Percentiles rank a stretch among this genome's conserved stretches.
phyloP scores from a whole-genome alignment of 1,140 invertebrate genomes.

The Apolygus lucorum region DNA sequence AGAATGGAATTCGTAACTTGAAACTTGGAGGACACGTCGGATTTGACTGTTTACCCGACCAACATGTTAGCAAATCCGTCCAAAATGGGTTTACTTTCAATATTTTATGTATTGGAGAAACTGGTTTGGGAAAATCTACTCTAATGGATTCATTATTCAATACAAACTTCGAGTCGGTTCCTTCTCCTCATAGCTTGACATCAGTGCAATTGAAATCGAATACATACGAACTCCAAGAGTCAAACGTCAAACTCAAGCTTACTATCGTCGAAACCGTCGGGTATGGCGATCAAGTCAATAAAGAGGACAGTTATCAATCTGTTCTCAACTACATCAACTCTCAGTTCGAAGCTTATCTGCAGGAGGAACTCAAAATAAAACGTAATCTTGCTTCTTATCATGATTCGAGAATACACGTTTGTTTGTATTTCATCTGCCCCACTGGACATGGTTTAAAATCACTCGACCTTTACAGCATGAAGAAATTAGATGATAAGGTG shows the following conservation, averaged over 20 bases:
- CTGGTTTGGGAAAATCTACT: constrained; percentile 96
- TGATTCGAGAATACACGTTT: constrained; percentile 93
- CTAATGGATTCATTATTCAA: constrained; percentile 98
- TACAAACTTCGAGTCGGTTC: constrained; percentile 83
- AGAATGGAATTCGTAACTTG: constrained; percentile 64
- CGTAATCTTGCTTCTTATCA: constrained; percentile 54
- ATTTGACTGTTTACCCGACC: constrained; percentile 97
- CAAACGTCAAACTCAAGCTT: constrained; percentile 82
- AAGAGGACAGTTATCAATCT: constrained; percentile 94
- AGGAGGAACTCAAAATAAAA: constrained; percentile 80
- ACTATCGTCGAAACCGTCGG: constrained; percentile 96
- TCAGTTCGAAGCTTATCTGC: constrained; percentile 90
- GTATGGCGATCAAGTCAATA: constrained; percentile 97
- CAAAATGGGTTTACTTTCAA: constrained; percentile 97
- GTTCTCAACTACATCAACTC: constrained; percentile 95
- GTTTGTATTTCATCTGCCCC: constrained; percentile 96
- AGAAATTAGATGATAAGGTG: constrained; percentile 93
- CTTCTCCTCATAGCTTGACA: constrained; percentile 76
- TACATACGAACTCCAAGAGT: constrained; percentile 87
- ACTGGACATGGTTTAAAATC: constrained; percentile 80
- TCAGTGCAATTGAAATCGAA: constrained; percentile 77
- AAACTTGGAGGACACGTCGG: constrained; percentile 93
- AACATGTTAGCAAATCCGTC: constrained; percentile 95
- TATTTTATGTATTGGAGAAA: constrained; percentile 84
- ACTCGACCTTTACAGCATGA: constrained; percentile 97